phyloP scores from a whole-genome alignment of 2,888 invertebrate species.

The Tupiocoris notatus region DNA sequence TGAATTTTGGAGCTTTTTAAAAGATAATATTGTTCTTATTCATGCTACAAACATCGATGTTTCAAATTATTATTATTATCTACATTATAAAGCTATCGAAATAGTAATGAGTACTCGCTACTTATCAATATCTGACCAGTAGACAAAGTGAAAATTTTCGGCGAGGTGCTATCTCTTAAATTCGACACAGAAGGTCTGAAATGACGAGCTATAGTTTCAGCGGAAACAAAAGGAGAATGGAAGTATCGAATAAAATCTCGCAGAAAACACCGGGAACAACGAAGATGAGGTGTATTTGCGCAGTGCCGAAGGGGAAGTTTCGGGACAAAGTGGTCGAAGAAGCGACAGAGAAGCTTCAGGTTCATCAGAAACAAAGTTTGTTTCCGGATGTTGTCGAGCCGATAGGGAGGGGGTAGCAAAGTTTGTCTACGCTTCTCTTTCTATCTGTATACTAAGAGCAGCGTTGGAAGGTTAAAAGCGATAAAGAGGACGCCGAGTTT shows the following conservation, averaged over 20 bases:
- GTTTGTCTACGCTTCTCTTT: neutral
- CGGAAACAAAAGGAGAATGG: neutral
- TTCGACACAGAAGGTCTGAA: too few species aligned
- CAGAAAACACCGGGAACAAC: neutral
- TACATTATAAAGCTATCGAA: too few species aligned
- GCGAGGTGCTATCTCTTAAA: too few species aligned
- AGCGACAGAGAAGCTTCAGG: constrained; percentile 16
- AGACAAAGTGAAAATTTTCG: too few species aligned
- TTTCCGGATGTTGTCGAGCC: constrained; percentile 3
- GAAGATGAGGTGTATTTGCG: neutral
- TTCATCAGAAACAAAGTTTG: constrained; percentile 33
- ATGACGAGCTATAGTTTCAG: too few species aligned
- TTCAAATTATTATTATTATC: too few species aligned
- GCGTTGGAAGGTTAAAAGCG: neutral
- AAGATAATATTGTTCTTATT: too few species aligned
- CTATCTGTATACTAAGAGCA: neutral
- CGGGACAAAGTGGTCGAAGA: constrained; percentile 24
- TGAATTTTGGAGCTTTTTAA: too few species aligned
- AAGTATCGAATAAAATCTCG: neutral
- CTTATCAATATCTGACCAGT: too few species aligned
- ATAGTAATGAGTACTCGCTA: too few species aligned
- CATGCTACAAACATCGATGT: too few species aligned
- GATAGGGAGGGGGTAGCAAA: neutral
- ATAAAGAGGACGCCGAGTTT: neutral
- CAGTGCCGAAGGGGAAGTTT: neutral